These are phyloP conservation scores for Ormyrus nitidulus DNA, from an alignment of 2,888 invertebrate species.

Conservation along the genomic window DNA sequence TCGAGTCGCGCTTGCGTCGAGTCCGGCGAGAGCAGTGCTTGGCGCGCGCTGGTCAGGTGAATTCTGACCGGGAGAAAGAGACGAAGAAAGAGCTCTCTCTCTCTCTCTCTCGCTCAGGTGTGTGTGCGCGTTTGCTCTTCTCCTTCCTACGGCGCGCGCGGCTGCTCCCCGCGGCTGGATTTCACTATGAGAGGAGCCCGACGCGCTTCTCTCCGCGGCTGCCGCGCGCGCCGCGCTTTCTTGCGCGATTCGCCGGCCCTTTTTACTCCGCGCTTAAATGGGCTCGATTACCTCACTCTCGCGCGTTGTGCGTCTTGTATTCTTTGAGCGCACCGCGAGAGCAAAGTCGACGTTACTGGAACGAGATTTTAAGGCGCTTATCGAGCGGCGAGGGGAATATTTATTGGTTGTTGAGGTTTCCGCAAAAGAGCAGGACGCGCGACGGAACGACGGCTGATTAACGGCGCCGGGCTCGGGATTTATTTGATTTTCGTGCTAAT, in stretches of 20 bases:
- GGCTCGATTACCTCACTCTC: neutral
- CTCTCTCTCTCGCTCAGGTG: constrained; percentile 2
- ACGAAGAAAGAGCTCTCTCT: constrained; percentile 13
- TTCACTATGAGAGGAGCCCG: too few species aligned
- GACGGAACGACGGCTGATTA: too few species aligned
- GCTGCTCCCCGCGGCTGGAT: too few species aligned
- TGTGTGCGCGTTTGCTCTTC: too few species aligned
- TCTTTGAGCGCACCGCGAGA: neutral
- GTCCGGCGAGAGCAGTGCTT: constrained; percentile 67
- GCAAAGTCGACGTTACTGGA: neutral
- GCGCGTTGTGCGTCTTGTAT: neutral
- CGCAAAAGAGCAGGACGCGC: too few species aligned
- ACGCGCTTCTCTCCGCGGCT: neutral
- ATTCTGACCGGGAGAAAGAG: constrained; percentile 64
- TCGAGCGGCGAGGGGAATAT: neutral
- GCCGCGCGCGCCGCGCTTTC: neutral
- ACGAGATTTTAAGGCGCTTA: neutral
- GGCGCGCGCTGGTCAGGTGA: constrained; percentile 73
- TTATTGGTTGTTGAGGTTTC: too few species aligned
- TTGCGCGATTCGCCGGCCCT: neutral
- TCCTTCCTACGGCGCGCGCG: too few species aligned
- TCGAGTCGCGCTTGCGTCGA: constrained; percentile 1
- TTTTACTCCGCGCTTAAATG: neutral
- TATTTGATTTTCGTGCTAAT: too few species aligned
- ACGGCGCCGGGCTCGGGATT: too few species aligned